Base-by-base conservation (phyloP, 92 coral and sea anemone genomes). In the Chrysogorgia sp. region DNA sequence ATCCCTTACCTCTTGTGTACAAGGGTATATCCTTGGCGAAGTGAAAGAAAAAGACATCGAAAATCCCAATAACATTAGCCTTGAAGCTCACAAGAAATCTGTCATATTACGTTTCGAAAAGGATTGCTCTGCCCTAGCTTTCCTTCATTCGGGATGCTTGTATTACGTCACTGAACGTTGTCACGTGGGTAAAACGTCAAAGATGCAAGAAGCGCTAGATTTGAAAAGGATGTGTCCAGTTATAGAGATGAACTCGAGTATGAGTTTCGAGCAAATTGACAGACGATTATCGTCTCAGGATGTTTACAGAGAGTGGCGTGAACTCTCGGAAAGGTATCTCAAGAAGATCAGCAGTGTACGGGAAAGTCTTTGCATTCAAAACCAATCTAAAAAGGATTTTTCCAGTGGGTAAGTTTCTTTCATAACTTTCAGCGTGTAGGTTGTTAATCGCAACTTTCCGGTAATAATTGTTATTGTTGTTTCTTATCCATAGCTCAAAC, bases 121-220 rank as follows among this genome's bases (percentile, higher is more conserved):
- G 20, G 40, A 52, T 62, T 45, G 79, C 37, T 29, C 48, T 10
- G 86, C 86, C 86, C 85, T 67, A 8, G 86, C 80, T 15, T 58
- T 61, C 62, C 84, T 93, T 12, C 82, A 75, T 80, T 89, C 85
- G 0, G 97, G 97, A 7, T 87, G 92, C 32, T 71, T 93, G 35
- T 93, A 88, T 69, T 67, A 88, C 40, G 47, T 92, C 35, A 58
- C 71, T 7, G 94, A 87, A 49, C 61, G 34, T 1, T 83, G 52
- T 40, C 72, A 80, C 35, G 63, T 63, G 24, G 64, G 34, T 34
- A 66, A 58, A 60, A 59, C 60, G 49, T 88, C 90, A 14, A 35
- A 67, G 24, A 71, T 90, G 40, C 22, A 80, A 34, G 52, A 61
- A 41, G 83, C 66, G 31, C 43, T 74, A 21, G 43, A 40, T 63